phyloP scores from a whole-genome alignment of 2,888 invertebrate species.

The Dicroscelio sp. region DNA sequence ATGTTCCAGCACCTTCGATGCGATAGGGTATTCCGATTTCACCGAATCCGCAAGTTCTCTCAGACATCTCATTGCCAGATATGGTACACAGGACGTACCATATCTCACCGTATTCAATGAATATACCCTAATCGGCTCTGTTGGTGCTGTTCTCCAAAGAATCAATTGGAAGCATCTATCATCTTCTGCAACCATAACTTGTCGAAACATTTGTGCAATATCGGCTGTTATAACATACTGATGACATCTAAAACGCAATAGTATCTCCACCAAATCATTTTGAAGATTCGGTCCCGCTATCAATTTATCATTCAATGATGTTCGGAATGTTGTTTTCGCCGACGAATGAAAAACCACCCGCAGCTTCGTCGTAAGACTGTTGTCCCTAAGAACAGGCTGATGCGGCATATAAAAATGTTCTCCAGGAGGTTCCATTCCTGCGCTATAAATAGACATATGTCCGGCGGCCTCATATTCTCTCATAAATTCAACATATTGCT shows the following conservation, averaged over 20 bases:
- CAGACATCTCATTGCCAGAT: constrained; percentile 20
- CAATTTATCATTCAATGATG: constrained; percentile 48
- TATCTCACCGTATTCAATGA: constrained; percentile 40
- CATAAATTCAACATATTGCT: constrained; percentile 69
- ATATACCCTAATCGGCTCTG: constrained; percentile 5
- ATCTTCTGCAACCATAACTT: constrained; percentile 6
- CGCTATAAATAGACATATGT: constrained; percentile 58
- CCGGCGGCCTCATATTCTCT: constrained; percentile 54
- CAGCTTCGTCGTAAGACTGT: constrained; percentile 6
- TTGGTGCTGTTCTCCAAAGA: neutral
- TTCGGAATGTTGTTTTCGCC: neutral
- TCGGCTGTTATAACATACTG: constrained; percentile 50
- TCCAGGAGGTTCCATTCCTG: neutral
- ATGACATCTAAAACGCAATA: constrained; percentile 8
- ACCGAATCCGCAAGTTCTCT: neutral
- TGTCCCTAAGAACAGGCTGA: constrained; percentile 23
- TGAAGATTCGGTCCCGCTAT: constrained; percentile 19
- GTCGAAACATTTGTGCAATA: constrained; percentile 15
- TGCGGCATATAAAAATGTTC: constrained; percentile 43
- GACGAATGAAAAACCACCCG: constrained; percentile 30
- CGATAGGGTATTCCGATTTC: constrained; percentile 53
- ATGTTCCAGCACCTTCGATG: constrained; percentile 55
- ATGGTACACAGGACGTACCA: constrained; percentile 25
- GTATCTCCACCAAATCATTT: neutral
- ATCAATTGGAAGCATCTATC: constrained; percentile 16